Evolutionary conservation across 2,888 invertebrate genomes (phyloP).

Genomic region (Hirudinaria manillensis): DNA sequence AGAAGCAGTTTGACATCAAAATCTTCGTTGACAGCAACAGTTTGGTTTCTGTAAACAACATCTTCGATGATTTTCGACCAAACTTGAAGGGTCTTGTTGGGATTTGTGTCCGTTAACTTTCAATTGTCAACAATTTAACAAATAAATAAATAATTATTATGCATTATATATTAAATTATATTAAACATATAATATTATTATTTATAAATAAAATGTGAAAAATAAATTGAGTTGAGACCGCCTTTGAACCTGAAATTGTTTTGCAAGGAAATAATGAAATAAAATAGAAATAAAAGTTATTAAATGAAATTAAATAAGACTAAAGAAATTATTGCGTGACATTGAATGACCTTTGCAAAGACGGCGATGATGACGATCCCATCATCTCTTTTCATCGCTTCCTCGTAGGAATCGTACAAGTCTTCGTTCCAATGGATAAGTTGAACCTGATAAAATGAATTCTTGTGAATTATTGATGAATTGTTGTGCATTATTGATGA

Average conservation of each 20-base stretch:
- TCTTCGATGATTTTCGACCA: constrained; percentile 34
- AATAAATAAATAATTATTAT: too few relatives aligned
- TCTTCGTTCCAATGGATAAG: constrained; percentile 36
- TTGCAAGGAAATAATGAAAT: neutral
- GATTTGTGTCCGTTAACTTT: constrained; percentile 28
- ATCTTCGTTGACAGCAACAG: constrained; percentile 29
- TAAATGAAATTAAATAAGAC: too few relatives aligned
- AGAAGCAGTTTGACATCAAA: constrained; percentile 30
- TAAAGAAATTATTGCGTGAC: neutral
- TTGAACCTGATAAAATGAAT: constrained; percentile 30
- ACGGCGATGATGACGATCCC: constrained; percentile 34
- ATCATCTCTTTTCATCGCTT: constrained; percentile 32
- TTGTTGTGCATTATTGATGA: too few relatives aligned
- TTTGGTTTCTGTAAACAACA: constrained; percentile 32
- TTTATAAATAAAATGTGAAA: neutral
- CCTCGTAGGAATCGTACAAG: constrained; percentile 33
- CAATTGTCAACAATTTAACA: neutral
- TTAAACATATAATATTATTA: too few relatives aligned
- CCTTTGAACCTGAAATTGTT: neutral
- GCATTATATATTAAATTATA: too few relatives aligned
- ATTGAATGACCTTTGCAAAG: constrained; percentile 30
- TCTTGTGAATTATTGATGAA: neutral
- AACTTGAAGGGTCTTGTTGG: constrained; percentile 24
- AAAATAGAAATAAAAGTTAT: too few relatives aligned
- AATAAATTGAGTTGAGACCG: neutral